Percentiles rank a stretch among this genome's conserved stretches.
Evolutionary conservation across 2,113 vertebrate genomes (phyloP).

Genomic region (Azemiops feae): DNA sequence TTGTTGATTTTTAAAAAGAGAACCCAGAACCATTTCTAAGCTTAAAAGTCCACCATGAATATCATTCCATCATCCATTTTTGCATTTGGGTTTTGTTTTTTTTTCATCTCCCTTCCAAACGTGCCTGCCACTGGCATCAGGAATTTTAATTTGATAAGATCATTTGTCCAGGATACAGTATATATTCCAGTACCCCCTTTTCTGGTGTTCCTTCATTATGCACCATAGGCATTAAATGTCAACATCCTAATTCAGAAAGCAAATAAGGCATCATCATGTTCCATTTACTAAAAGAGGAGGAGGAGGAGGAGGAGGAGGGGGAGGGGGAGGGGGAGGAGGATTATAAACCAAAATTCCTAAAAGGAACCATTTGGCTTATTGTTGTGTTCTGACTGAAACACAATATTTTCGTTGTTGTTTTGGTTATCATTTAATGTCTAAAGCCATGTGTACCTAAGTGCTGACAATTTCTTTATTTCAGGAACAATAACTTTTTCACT

Average conservation of each 20-base stretch:
- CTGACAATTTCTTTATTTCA: neutral
- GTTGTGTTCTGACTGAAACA: neutral
- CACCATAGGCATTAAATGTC: neutral
- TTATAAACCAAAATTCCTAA: neutral
- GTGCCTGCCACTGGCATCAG: too few relatives aligned
- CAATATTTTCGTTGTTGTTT: neutral
- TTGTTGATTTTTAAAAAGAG: too few relatives aligned
- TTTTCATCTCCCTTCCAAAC: too few relatives aligned
- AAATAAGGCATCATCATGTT: neutral
- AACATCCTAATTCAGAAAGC: conserved; percentile 17
- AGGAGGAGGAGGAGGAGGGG: neutral
- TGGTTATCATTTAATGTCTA: neutral
- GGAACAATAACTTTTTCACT: neutral
- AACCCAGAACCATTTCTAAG: too few relatives aligned
- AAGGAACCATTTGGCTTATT: neutral
- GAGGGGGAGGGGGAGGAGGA: neutral
- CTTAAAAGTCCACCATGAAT: too few relatives aligned
- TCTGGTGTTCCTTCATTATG: neutral
- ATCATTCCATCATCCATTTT: too few relatives aligned
- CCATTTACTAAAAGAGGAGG: neutral
- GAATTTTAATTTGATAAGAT: conserved; percentile 8
- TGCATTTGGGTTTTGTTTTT: too few relatives aligned
- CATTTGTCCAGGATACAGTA: neutral
- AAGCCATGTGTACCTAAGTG: neutral
- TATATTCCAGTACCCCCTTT: neutral